Percentiles rank a stretch among this genome's conserved stretches.
These are phyloP conservation scores for Thera obeliscata DNA, from an alignment of 2,888 invertebrate species.

Conservation along the genomic window DNA sequence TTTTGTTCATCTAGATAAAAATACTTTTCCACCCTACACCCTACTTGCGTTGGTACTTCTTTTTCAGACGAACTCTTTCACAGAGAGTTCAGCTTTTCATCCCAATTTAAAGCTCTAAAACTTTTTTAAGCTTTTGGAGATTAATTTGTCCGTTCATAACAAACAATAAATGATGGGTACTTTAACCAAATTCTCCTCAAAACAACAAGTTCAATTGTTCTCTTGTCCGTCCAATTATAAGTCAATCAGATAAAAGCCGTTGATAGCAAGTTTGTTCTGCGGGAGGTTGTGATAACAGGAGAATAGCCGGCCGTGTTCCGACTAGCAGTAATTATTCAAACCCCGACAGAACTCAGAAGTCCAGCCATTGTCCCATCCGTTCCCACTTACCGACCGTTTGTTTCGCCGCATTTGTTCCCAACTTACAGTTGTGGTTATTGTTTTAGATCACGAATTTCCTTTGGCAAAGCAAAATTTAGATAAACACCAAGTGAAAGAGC, in stretches of 20 bases:
- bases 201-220: conserved; percentile 39
- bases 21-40: too few species aligned
- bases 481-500: conserved; percentile 31
- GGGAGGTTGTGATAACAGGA: conserved; percentile 45
- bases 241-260: conserved; percentile 39
- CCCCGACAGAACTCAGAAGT: conserved; percentile 45
- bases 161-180: conserved; percentile 30
- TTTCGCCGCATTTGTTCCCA: conserved; percentile 44
- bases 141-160: neutral
- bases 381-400: conserved; percentile 48
- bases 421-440: conserved; percentile 44
- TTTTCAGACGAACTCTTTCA: neutral
- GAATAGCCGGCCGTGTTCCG: conserved; percentile 41
- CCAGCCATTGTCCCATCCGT: conserved; percentile 52
- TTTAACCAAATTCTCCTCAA: conserved; percentile 27
- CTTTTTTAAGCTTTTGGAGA: neutral
- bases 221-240: conserved; percentile 39
- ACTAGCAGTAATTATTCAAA: conserved; percentile 58
- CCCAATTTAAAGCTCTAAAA: neutral
- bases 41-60: too few species aligned
- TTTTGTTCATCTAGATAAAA: too few species aligned
- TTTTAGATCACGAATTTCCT: conserved; percentile 43
- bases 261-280: conserved; percentile 39
- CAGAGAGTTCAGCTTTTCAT: neutral
- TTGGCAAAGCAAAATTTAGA: conserved; percentile 25